Evolutionary conservation across 2,797 vertebrate genomes (phyloP).

Genomic region (Potorous gilbertii): DNA sequence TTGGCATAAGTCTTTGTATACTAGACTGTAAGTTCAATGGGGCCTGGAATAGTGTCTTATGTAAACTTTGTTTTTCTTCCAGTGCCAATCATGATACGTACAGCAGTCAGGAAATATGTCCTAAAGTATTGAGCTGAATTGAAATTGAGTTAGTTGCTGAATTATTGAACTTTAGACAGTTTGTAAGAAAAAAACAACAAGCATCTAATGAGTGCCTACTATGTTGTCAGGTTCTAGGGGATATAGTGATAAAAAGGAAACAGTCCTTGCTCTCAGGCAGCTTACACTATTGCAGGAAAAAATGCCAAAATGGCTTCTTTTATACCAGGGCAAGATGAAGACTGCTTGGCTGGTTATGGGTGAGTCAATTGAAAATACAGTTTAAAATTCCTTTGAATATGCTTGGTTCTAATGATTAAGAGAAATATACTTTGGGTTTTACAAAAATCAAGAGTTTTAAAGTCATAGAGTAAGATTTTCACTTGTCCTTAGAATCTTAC

Average conservation of each 20-base stretch:
- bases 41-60: not conserved
- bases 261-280: not conserved
- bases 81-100: not conserved
- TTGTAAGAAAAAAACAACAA: not conserved
- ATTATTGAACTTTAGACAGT: not conserved
- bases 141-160: not conserved
- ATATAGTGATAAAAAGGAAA: not conserved
- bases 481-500: not conserved
- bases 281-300: not conserved
- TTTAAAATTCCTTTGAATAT: constrained; percentile 29
- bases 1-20: not conserved
- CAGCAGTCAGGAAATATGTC: not conserved
- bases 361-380: not conserved
- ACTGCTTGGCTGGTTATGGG: constrained; percentile 7
- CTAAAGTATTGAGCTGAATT: not conserved
- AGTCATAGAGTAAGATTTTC: not conserved
- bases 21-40: not conserved
- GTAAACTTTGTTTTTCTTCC: not conserved
- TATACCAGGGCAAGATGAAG: constrained; percentile 30
- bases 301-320: not conserved
- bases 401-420: not conserved
- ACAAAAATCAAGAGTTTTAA: constrained; percentile 2
- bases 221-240: not conserved
- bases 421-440: constrained; percentile 9
- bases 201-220: not conserved